Evolutionary conservation across 2,888 invertebrate genomes (phyloP).

Genomic region (Hypsopygia costalis): DNA sequence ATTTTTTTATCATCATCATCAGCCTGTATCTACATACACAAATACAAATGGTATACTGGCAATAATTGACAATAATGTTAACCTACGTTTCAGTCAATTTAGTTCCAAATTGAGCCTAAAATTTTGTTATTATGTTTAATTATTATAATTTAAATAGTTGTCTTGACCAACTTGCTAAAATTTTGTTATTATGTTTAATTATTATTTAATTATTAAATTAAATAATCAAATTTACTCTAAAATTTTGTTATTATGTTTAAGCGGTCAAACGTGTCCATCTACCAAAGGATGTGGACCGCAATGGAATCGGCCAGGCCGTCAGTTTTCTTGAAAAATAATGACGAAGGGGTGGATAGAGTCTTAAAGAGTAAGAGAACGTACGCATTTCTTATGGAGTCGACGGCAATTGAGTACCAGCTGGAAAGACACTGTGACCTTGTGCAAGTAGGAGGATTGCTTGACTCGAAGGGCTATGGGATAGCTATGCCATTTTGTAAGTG

Average conservation of each 20-base stretch:
- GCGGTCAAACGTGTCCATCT: constrained; percentile 94
- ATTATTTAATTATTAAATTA: too few relatives aligned
- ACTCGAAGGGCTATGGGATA: constrained; percentile 95
- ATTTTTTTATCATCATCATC: too few relatives aligned
- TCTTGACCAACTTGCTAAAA: too few relatives aligned
- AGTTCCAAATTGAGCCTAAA: too few relatives aligned
- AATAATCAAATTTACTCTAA: too few relatives aligned
- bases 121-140: too few relatives aligned
- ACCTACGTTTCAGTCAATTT: too few relatives aligned
- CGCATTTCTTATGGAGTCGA: constrained; percentile 98
- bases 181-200: too few relatives aligned
- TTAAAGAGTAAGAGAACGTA: constrained; percentile 88
- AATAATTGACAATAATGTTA: too few relatives aligned
- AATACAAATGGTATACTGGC: too few relatives aligned
- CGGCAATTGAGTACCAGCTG: constrained; percentile 94
- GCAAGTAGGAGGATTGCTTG: constrained; percentile 89
- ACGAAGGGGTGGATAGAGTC: constrained; percentile 93
- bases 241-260: constrained; percentile 47
- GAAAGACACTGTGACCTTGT: constrained; percentile 92
- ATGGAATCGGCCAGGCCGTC: constrained; percentile 93
- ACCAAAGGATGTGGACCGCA: constrained; percentile 94
- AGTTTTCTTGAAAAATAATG: constrained; percentile 90
- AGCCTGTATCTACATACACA: too few relatives aligned
- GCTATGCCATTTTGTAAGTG: constrained; percentile 93
- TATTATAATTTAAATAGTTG: too few relatives aligned